Evolutionary conservation across 2,113 vertebrate species (phyloP), one percentile per base, ranked within the genome.

Genomic region (Pluvialis apricaria): DNA sequence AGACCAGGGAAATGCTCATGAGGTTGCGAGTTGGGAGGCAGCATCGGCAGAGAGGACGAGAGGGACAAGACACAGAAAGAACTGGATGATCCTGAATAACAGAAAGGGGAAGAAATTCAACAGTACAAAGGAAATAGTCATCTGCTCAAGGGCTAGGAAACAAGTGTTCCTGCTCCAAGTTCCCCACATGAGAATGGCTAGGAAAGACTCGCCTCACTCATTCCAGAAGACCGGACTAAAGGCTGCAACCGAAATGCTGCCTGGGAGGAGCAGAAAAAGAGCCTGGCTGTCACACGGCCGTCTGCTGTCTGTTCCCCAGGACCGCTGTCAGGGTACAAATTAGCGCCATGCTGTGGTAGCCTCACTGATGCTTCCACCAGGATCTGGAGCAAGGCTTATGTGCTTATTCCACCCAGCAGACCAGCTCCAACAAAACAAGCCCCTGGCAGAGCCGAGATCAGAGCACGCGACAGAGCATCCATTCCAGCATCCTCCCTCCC

Each of bases 141-240:
- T 20, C 62, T 49, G 47, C 70, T 79, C 47, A n/a, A 72, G 14
- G 32, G 28, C 1, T 3, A 51, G 32, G 52, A 55, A 92, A 72
- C 28, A 88, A 49, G 15, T 10, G 15, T 13, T 83, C 52, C 57
- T 55, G 17, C 71, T 94, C 45, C 21, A 60, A 45, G 55, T 5
- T 82, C 42, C 75, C 24, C 40, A 42, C 19, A 17, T 0, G 3
- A 44, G 40, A 85, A 84, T 1, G 15, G 29, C 44, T 32, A 11
- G 51, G 62, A 55, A 77, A 66, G 62, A 57, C 21, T 49, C 0
- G 2, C 6, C 34, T 42, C 1, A 1, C 24, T 73, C 45, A 13
- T 25, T 65, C 16, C 6, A 8, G 49, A 70, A 78, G 34, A 21
- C 29, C 2, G 5, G 55, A 38, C n/a, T 58, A 12, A 80, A 79